Conservation (phyloP, 2,888 invertebrate species). For the Pristionchus fissidentatus region DNA sequence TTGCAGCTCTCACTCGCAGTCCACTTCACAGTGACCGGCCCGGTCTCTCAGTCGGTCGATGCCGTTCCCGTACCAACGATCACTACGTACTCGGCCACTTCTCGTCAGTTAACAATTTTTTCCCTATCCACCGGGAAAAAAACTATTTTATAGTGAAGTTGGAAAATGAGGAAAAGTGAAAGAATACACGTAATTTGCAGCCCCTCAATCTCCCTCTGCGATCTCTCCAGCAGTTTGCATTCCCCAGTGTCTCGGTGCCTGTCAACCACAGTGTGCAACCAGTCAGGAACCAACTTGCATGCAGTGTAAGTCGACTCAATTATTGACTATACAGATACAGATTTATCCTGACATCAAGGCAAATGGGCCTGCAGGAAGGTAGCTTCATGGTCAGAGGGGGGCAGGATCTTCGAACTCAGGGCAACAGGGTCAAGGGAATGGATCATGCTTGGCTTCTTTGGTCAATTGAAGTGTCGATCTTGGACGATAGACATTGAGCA, state of each 20-base stretch:
- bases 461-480: too few species aligned
- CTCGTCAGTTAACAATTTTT: background rate
- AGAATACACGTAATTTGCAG: too few species aligned
- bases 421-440: too few species aligned
- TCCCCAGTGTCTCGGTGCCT: slow-evolving; percentile 28
- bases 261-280: background rate
- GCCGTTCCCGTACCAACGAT: slow-evolving; percentile 31
- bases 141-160: too few species aligned
- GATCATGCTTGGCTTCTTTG: too few species aligned
- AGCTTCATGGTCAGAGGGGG: too few species aligned
- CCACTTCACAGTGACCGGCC: background rate
- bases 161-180: too few species aligned
- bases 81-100: slow-evolving; percentile 8
- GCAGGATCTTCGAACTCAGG: too few species aligned
- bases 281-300: slow-evolving; percentile 37
- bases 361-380: too few species aligned
- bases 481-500: too few species aligned
- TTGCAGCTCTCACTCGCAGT: background rate
- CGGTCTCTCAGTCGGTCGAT: background rate
- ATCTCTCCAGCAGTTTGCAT: slow-evolving; percentile 7
- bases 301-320: slow-evolving; percentile 11
- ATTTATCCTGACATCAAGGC: background rate
- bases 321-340: background rate
- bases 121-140: background rate
- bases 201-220: background rate